A percentile compares a stretch with the other conserved stretches of the same genome.
Evolutionary conservation across 1,140 invertebrate species (phyloP).

Genomic region (Procambarus clarkii): DNA sequence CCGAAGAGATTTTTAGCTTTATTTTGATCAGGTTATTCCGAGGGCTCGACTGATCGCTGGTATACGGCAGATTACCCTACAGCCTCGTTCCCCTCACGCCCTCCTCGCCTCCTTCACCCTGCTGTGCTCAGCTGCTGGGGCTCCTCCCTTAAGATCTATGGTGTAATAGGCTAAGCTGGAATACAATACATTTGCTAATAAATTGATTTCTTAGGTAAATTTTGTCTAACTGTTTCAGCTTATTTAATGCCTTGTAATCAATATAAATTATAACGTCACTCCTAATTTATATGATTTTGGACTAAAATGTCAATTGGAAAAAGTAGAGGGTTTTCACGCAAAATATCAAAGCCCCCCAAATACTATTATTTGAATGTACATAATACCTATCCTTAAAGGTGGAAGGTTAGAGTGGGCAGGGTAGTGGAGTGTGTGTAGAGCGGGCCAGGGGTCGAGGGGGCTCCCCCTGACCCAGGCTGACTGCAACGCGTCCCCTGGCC

Average conservation of each 20-base stretch:
- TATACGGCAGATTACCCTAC: not conserved
- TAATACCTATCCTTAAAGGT: not conserved
- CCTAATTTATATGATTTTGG: too few relatives aligned
- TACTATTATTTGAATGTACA: not conserved
- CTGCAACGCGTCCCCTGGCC: not conserved
- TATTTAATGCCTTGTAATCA: too few relatives aligned
- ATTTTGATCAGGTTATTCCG: slow-evolving; percentile 51
- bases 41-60: not conserved
- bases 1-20: slow-evolving; percentile 46
- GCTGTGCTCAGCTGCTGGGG: too few relatives aligned
- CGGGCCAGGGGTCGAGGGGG: not conserved
- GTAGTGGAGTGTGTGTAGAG: not conserved
- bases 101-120: too few relatives aligned
- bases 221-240: too few relatives aligned
- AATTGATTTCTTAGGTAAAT: too few relatives aligned
- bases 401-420: not conserved
- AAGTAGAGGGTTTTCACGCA: not conserved
- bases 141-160: too few relatives aligned
- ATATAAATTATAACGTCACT: too few relatives aligned
- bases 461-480: not conserved
- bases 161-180: too few relatives aligned
- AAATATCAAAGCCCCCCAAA: not conserved
- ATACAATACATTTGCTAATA: too few relatives aligned
- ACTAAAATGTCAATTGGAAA: too few relatives aligned
- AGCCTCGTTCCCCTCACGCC: too few relatives aligned